Conservation (phyloP, 2,888 invertebrate species). For the Volucella inflata region DNA sequence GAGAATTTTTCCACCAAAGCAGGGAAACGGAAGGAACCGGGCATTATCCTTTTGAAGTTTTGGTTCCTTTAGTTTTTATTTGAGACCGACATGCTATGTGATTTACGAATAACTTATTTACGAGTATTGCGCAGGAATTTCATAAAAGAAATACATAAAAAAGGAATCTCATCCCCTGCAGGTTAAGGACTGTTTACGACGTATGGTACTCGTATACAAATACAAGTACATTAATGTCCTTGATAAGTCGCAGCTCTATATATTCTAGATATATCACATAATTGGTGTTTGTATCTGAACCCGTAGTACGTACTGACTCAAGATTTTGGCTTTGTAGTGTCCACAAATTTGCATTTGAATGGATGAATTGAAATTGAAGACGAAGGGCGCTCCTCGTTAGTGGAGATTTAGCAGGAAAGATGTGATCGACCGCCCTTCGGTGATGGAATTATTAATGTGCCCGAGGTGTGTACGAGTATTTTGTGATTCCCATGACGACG, state of each 20-base stretch:
- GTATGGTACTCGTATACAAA: background rate
- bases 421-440: slow-evolving; percentile 33
- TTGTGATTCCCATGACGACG: slow-evolving; percentile 32
- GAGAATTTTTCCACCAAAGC: slow-evolving; percentile 32
- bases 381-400: slow-evolving; percentile 52
- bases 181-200: slow-evolving; percentile 42
- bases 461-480: slow-evolving; percentile 4
- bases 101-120: no score
- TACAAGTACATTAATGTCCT: slow-evolving; percentile 50
- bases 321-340: slow-evolving; percentile 25
- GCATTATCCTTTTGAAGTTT: background rate
- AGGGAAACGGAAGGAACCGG: slow-evolving; percentile 48
- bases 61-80: background rate
- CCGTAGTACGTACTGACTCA: slow-evolving; percentile 39
- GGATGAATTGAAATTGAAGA: background rate
- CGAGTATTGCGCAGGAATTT: slow-evolving; percentile 72
- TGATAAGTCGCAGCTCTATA: slow-evolving; percentile 21
- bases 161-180: slow-evolving; percentile 52
- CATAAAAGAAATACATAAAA: slow-evolving; percentile 7
- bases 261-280: background rate
- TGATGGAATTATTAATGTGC: slow-evolving; percentile 32
- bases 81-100: no score
- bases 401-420: slow-evolving; percentile 29
- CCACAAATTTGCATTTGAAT: slow-evolving; percentile 68
- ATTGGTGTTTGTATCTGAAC: slow-evolving; percentile 24